A percentile compares a stretch with the other conserved stretches of the same genome.
phyloP scores from a whole-genome alignment of 2,888 invertebrate species.

The Tetranychus truncatus region DNA sequence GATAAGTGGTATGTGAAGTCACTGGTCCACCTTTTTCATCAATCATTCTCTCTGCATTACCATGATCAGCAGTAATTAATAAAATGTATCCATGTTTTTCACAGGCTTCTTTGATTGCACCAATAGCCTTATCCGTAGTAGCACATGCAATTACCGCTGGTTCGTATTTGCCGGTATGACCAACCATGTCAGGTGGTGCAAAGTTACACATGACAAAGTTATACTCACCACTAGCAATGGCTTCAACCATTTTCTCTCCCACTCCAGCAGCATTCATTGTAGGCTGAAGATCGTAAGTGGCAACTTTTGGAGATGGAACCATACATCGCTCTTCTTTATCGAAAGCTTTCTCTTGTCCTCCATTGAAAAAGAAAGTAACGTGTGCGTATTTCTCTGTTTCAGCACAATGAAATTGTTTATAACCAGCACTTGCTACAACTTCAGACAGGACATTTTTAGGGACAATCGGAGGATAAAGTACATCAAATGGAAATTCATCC shows the following conservation, averaged over 20 bases:
- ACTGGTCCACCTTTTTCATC: conserved; percentile 33
- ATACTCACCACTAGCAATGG: conserved; percentile 31
- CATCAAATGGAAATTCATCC: conserved; percentile 33
- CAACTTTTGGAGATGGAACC: conserved; percentile 36
- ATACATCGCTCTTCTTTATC: conserved; percentile 33
- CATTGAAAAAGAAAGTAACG: conserved; percentile 38
- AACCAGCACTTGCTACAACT: conserved; percentile 32
- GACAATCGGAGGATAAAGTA: conserved; percentile 34
- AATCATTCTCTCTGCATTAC: conserved; percentile 36
- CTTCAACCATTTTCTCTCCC: conserved; percentile 33
- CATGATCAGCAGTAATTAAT: conserved; percentile 33
- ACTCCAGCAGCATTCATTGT: conserved; percentile 35
- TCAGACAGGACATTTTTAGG: conserved; percentile 36
- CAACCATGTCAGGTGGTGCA: conserved; percentile 38
- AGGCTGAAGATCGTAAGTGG: conserved; percentile 35
- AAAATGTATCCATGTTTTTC: conserved; percentile 29
- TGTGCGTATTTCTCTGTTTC: conserved; percentile 37
- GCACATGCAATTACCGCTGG: conserved; percentile 31
- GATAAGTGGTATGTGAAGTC: conserved; percentile 35
- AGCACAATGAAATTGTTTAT: conserved; percentile 35
- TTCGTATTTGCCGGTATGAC: conserved; percentile 35
- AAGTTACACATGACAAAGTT: conserved; percentile 37
- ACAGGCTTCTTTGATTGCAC: conserved; percentile 33
- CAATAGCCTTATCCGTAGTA: conserved; percentile 33
- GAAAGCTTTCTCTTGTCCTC: conserved; percentile 34